Base-by-base conservation (phyloP, 2,888 invertebrate species). In the Lasioglossum figueresi region DNA sequence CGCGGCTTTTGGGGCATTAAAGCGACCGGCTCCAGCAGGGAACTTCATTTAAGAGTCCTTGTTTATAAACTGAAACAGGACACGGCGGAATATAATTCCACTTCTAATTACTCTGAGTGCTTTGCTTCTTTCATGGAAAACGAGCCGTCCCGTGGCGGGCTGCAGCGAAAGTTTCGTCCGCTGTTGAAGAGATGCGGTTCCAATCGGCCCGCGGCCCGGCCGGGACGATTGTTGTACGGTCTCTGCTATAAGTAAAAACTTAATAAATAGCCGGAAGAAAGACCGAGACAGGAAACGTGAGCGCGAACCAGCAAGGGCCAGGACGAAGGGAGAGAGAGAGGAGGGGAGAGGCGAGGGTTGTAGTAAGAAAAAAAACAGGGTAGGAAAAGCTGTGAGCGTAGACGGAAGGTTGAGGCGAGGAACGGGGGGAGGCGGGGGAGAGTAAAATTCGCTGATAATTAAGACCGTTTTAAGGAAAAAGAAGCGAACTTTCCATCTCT, bases 21-120 rank as follows among this genome's bases (percentile, higher is more conserved):
- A 91, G 79, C 88, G 91, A 63, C 84, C 83, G 56, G 78, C 85
- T 89, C 71, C 68, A 85, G 72, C 88, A 84, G 89, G 89, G 89
- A 93, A 93, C 93, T 94, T 93, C 92, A 91, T 94, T 94, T 93
- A 94, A 93, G 92, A 92, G 93, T 94, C 91, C 93, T 94, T 94
- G 93, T 94, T 94, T 94, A 93, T 93, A 94, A 93, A 94, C 93
- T 93, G 93, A 94, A 94, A 93, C 92, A 93, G 93, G 93, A 93
- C 91, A 92, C 93, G 92, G 91, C 90, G 90, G 93, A 93, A 93
- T 93, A 94, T 93, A 94, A 93, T 93, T 94, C 92, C 92, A 92
- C 91, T 93, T 93, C 93, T 94, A 94, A 94, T 94, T 94, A 94
- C 93, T 92, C 92, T 89, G 92, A 93, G 93, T 93, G 93, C 94